A percentile compares a stretch with the other conserved stretches of the same genome.
Evolutionary conservation across 2,888 invertebrate genomes (phyloP).

Genomic region (Hydrotaea cyrtoneurina): DNA sequence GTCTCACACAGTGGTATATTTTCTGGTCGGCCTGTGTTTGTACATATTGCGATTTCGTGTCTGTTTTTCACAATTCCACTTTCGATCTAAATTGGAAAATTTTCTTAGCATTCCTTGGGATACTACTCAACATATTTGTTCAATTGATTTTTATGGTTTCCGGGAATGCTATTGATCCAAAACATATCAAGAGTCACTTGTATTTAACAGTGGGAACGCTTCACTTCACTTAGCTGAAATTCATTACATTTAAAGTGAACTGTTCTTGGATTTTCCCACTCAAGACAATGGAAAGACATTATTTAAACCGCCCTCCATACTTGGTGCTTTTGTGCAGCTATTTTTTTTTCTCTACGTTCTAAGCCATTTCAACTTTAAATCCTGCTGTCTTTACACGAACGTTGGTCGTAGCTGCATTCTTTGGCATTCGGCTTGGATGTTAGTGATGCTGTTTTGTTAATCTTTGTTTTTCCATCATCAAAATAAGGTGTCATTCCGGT

Average conservation of each 20-base stretch:
- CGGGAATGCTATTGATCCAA: too few relatives aligned
- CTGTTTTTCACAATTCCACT: too few relatives aligned
- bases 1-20: too few relatives aligned
- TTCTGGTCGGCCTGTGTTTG: too few relatives aligned
- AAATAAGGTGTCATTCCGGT: slow-evolving; percentile 32
- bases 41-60: too few relatives aligned
- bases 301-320: neutral
- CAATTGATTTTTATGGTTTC: too few relatives aligned
- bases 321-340: slow-evolving; percentile 1
- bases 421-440: neutral
- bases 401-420: slow-evolving; percentile 21
- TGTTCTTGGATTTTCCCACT: neutral
- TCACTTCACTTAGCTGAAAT: neutral
- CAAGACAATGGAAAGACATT: neutral
- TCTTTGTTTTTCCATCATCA: slow-evolving; percentile 13
- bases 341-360: neutral
- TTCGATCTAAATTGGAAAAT: too few relatives aligned
- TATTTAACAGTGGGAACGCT: neutral
- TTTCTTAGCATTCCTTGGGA: too few relatives aligned
- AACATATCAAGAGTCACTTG: neutral
- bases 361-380: slow-evolving; percentile 14
- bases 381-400: neutral
- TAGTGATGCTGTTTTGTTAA: neutral
- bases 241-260: neutral
- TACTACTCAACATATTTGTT: too few relatives aligned